Conservation (phyloP, 2,113 vertebrate species). For the Canis aureus region DNA sequence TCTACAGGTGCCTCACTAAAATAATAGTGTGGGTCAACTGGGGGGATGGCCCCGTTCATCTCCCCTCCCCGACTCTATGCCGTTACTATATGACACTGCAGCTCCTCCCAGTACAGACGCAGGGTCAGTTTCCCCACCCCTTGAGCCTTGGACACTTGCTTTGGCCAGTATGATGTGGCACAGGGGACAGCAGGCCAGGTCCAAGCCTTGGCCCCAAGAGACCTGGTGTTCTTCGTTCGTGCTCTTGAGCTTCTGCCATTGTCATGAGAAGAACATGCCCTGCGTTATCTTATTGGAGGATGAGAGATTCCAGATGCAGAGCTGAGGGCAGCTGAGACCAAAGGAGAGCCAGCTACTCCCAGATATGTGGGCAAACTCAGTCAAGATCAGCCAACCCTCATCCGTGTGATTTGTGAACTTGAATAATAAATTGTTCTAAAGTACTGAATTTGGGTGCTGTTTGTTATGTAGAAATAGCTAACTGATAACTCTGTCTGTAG, state of each 20-base stretch:
- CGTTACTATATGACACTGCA: neutral
- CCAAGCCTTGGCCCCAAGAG: neutral
- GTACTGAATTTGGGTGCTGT: neutral
- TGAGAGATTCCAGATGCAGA: too few species aligned
- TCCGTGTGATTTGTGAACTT: neutral
- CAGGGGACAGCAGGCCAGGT: neutral
- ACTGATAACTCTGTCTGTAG: neutral
- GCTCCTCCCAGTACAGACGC: neutral
- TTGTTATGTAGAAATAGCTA: neutral
- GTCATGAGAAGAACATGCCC: neutral
- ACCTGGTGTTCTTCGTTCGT: neutral
- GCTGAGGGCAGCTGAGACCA: neutral
- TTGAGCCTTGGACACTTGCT: neutral
- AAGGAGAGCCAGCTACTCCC: neutral
- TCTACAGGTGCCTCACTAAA: neutral
- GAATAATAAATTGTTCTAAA: neutral
- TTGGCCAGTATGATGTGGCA: neutral
- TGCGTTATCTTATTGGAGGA: neutral
- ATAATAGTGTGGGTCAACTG: too few species aligned
- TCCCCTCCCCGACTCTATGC: neutral
- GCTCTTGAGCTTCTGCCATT: neutral
- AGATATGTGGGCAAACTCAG: fast-evolving
- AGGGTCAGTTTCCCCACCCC: neutral
- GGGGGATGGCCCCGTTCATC: neutral
- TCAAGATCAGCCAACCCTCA: neutral